Evolutionary conservation across 2,113 vertebrate genomes (phyloP).

Genomic region (Empidonax alnorum): DNA sequence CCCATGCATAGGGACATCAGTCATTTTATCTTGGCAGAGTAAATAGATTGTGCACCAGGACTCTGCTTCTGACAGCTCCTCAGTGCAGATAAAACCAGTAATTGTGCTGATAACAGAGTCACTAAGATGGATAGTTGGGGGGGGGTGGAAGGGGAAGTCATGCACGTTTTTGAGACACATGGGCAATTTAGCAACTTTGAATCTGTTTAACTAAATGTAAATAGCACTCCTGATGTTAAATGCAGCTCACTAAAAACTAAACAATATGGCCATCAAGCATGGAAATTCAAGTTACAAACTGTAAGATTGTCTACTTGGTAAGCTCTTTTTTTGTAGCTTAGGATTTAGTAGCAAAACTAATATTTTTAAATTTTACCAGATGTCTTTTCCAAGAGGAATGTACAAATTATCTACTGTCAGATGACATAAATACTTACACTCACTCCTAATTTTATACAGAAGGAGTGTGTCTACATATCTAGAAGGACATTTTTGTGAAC

Average conservation of each 20-base stretch:
- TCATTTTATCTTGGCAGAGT: conserved; percentile 25
- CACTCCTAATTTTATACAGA: not conserved
- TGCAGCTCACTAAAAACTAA: conserved; percentile 29
- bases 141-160: not conserved
- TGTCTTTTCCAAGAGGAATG: not conserved
- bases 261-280: conserved; percentile 30
- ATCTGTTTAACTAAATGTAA: conserved; percentile 59
- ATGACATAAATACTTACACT: not conserved
- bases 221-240: conserved; percentile 46
- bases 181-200: conserved; percentile 40
- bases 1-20: not conserved
- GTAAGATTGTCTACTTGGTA: conserved; percentile 24
- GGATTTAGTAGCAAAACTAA: conserved; percentile 47
- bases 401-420: not conserved
- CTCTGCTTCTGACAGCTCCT: conserved; percentile 45
- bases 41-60: not conserved
- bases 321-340: conserved; percentile 17
- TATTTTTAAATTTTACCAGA: not conserved
- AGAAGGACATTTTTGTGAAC: not conserved
- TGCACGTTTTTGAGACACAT: not conserved
- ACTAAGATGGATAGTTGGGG: not conserved
- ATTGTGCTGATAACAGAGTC: conserved; percentile 51
- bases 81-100: conserved; percentile 39
- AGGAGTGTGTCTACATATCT: not conserved
- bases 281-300: conserved; percentile 47